A percentile compares a stretch with the other conserved stretches of the same genome.
These are phyloP conservation scores for Thoracochromis brauschi DNA, from an alignment of 2,113 vertebrate species.

Conservation along the genomic window DNA sequence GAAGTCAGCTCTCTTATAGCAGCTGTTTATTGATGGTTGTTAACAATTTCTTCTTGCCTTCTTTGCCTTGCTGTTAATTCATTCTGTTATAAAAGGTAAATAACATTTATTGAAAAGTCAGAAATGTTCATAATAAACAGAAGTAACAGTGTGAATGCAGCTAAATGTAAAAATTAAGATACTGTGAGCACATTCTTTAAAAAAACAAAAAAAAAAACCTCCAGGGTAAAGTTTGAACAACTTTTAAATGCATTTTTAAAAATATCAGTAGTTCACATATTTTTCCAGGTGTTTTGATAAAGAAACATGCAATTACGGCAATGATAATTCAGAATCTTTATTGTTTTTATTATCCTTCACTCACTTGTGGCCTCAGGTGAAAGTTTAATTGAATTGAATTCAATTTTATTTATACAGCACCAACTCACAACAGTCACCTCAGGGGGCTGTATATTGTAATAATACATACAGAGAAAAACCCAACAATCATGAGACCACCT, in stretches of 20 bases:
- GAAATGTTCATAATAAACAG: not conserved
- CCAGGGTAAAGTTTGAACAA: not conserved
- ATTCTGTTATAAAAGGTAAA: not conserved
- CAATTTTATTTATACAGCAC: not conserved
- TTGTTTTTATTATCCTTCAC: not conserved
- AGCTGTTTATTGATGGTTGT: not conserved
- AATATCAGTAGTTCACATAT: not conserved
- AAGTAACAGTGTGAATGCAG: not conserved
- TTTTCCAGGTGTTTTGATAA: not conserved
- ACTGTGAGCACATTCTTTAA: not conserved
- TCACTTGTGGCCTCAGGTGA: not conserved
- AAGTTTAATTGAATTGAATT: not conserved
- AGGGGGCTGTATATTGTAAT: fast-evolving
- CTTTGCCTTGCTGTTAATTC: not conserved
- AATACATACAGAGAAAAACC: not conserved
- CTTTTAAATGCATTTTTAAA: not conserved
- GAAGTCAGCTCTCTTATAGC: not conserved
- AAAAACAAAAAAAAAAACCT: not conserved
- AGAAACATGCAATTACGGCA: fast-evolving
- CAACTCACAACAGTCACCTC: not conserved
- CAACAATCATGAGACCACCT: not conserved
- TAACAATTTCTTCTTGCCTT: not conserved
- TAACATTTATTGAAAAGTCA: not conserved
- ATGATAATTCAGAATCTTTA: not conserved
- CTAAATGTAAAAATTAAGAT: not conserved